Base-by-base conservation (phyloP, 2,888 invertebrate genomes). In the Cataglyphis altisquamis region DNA sequence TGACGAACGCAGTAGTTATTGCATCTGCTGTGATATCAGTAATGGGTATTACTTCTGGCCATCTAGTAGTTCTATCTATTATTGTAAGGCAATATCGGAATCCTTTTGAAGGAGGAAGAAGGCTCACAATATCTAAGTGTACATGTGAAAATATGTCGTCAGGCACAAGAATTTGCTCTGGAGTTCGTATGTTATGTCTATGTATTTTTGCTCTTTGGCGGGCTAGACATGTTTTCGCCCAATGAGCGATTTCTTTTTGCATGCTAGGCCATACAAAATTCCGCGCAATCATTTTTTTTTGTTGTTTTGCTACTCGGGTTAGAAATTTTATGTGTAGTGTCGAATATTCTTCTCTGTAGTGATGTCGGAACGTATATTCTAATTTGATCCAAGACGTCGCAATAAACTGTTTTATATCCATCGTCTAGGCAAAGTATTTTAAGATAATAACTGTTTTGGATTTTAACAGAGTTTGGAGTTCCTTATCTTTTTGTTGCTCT, bases 1-100 rank as follows among this genome's bases (percentile, higher is more conserved):
- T 10, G 8, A 87, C 29, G 29, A 91, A 72, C 0, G 81, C 83
- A 12, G 48, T 29, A 5, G 21, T 32, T 1, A 18, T 74, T 36
- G 36, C 8, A 8, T 36, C 82, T 45, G 73, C 48, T 15, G 80
- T 52, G 0, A 9, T 32, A 0, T 73, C 41, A 0, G 55, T 1
- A 1, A 83, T 10, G 0, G 63, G 45, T 15, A 68, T 10, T 21
- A 21, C 21, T 8, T 55, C 21, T 9, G 55, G 55, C 55, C 55
- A 21, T 8, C 55, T 55, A 5, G 21, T 55, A 18, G 55, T 55
- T 21, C 55, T n/a, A 0, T 55, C 55, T 2, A 55, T 55, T 0
- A 36, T 36, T 8, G 36, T 36, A 8, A 36, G 36, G 18, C 32
- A 64, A 18, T 64, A 64, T n/a, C 64, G 36, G 64, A 41, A 64